Evolutionary conservation across 2,797 vertebrate genomes (phyloP).

Genomic region (Clarias pachynema): DNA sequence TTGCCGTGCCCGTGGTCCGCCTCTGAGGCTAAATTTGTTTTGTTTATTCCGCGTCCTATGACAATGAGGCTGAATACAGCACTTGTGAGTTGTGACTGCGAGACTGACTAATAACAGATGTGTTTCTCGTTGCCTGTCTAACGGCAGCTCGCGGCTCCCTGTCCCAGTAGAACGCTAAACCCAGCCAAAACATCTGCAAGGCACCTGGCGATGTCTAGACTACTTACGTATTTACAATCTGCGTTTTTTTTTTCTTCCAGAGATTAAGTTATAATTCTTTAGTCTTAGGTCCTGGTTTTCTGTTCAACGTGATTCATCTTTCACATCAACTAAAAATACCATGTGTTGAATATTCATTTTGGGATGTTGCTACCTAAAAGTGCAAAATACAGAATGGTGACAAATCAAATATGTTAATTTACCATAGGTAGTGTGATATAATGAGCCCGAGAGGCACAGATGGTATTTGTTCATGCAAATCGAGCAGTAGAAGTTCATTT

Average conservation of each 20-base stretch:
- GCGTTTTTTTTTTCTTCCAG: not conserved
- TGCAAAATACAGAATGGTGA: not conserved
- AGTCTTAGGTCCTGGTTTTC: not conserved
- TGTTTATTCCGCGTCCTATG: conserved; percentile 7
- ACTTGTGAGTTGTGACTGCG: conserved; percentile 14
- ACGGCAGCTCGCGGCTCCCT: conserved; percentile 31
- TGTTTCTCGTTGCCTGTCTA: conserved; percentile 22
- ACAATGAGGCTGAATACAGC: not conserved
- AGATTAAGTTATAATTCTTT: not conserved
- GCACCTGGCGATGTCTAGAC: conserved; percentile 17
- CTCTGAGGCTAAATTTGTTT: not conserved
- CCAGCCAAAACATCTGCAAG: conserved; percentile 27
- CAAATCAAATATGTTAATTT: not conserved
- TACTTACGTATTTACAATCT: conserved; percentile 22
- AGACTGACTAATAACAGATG: conserved; percentile 32
- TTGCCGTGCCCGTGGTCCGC: not conserved
- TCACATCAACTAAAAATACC: not conserved
- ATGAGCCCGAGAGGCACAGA: not conserved
- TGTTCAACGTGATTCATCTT: not conserved
- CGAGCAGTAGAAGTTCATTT: not conserved
- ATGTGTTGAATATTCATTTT: not conserved
- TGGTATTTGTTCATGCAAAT: not conserved
- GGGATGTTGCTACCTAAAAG: not conserved
- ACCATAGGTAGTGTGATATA: not conserved
- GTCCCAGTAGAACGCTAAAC: conserved; percentile 27